Percentiles rank a stretch among this genome's conserved stretches.
Evolutionary conservation across 1,140 invertebrate genomes (phyloP).

Genomic region (Aphidius ervi): DNA sequence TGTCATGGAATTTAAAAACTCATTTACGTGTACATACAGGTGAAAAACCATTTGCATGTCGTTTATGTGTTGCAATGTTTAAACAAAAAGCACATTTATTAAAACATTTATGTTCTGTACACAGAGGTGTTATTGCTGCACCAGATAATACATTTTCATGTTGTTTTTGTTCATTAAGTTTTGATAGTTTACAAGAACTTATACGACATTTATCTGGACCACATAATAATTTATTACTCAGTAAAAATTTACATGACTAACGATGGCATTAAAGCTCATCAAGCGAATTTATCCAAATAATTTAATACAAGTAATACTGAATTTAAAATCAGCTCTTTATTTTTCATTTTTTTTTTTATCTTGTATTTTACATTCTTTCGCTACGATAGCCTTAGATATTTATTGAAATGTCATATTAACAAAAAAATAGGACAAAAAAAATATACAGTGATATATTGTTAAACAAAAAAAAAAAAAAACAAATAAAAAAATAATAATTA

Average conservation of each 20-base stretch:
- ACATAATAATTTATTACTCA: slow-evolving; percentile 78
- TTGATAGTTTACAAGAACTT: slow-evolving; percentile 77
- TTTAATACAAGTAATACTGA: too few relatives aligned
- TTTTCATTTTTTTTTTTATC: too few relatives aligned
- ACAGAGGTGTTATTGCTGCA: slow-evolving; percentile 76
- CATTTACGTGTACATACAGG: slow-evolving; percentile 81
- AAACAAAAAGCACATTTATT: slow-evolving; percentile 82
- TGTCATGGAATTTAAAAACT: slow-evolving; percentile 86
- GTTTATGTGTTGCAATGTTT: slow-evolving; percentile 83
- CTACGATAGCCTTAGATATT: too few relatives aligned
- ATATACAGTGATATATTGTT: too few relatives aligned
- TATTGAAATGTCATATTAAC: too few relatives aligned
- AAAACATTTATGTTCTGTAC: slow-evolving; percentile 81
- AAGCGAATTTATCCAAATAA: slow-evolving; percentile 10
- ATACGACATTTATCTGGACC: slow-evolving; percentile 80
- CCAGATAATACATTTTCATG: slow-evolving; percentile 71
- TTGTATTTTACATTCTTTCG: too few relatives aligned
- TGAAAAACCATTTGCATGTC: slow-evolving; percentile 82
- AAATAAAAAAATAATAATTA: too few relatives aligned
- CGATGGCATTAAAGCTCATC: slow-evolving; percentile 38
- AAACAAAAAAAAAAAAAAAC: too few relatives aligned
- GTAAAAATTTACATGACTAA: slow-evolving; percentile 76
- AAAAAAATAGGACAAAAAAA: too few relatives aligned
- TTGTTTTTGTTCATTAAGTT: slow-evolving; percentile 79
- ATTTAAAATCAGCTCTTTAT: too few relatives aligned